Conservation (phyloP, 2,113 vertebrate genomes). For the Cyprinodon tularosa region DNA sequence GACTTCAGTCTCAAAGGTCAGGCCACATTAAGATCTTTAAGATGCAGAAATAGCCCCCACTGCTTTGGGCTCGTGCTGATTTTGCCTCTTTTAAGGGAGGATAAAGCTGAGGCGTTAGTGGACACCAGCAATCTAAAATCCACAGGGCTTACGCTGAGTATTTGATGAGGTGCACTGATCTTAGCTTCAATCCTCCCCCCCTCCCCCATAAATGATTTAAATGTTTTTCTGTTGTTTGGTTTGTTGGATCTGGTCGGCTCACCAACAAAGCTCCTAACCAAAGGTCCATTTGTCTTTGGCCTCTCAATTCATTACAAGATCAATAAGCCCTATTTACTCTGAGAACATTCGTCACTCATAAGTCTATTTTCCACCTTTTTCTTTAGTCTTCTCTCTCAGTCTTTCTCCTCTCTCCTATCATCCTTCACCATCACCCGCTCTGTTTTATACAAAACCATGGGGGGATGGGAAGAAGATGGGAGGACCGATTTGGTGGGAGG, state of each 20-base stretch:
- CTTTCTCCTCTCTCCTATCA: not conserved
- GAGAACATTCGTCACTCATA: constrained; percentile 47
- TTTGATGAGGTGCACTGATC: constrained; percentile 66
- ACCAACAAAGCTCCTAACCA: constrained; percentile 33
- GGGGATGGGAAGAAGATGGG: constrained; percentile 1
- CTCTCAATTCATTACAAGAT: constrained; percentile 61
- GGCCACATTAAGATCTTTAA: constrained; percentile 47
- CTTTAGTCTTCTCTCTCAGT: not conserved
- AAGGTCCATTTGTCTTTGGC: constrained; percentile 55
- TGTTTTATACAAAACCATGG: constrained; percentile 23
- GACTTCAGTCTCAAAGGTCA: constrained; percentile 42
- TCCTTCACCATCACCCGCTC: not conserved
- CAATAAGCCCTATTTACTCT: constrained; percentile 55
- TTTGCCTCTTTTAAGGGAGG: constrained; percentile 38
- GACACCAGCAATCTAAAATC: constrained; percentile 67
- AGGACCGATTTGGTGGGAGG: constrained; percentile 30
- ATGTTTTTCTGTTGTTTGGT: constrained; percentile 34
- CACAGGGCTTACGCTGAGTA: constrained; percentile 69
- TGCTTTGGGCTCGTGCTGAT: constrained; percentile 39
- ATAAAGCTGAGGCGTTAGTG: constrained; percentile 52
- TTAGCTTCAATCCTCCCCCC: constrained; percentile 37
- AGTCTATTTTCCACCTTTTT: constrained; percentile 8
- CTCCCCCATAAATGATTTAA: constrained; percentile 49
- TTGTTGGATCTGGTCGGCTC: constrained; percentile 37
- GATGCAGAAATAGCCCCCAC: constrained; percentile 41